Evolutionary conservation across 1,140 invertebrate species (phyloP), one percentile per base, ranked within the genome.

Genomic region (Tetramorium simillimum): DNA sequence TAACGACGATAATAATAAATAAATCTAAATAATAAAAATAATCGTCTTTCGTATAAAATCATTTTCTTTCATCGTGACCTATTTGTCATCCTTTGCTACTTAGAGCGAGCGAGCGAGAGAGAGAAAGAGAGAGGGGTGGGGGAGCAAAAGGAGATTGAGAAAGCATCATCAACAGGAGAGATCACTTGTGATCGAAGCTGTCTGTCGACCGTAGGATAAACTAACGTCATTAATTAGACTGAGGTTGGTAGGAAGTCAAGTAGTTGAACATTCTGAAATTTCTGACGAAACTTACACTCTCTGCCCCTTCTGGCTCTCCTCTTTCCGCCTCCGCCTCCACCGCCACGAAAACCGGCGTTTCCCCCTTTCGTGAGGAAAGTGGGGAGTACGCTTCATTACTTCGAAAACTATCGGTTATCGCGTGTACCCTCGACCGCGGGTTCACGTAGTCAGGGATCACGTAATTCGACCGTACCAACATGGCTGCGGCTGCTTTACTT

Each of bases 391-490:
- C 58, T 84, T 90, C 85, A 88, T 90, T 89, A 87, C 85, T 67
- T 80, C 58, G 77, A 90, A 77, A 90, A 90, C 89, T 90, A 90
- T 90, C 85, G 80, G 88, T 89, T 89, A 90, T 90, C 89, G 58
- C 43, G 77, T 60, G 56, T 43, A 53, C 21, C 33, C 51, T 49
- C 88, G 58, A 53, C 49, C 49, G 28, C 51, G 65, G 65, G 21
- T 53, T 72, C 81, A 88, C 49, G 62, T 63, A 87, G 84, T 78
- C 86, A 60, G 80, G 53, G 37, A 37, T 84, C 88, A 53, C 51
- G 75, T 85, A 72, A 65, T 82, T 28, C 24, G 28, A 76, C 21
- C 60, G 28, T 49, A 53, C n/a, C 21, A 33, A 58, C 58, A 46
- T 73, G 58, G 82, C 12, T 63, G 76, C 24, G 56, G 58, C 18